phyloP scores from a whole-genome alignment of 2,797 vertebrate genomes.

The Melanotaenia trifasciata region DNA sequence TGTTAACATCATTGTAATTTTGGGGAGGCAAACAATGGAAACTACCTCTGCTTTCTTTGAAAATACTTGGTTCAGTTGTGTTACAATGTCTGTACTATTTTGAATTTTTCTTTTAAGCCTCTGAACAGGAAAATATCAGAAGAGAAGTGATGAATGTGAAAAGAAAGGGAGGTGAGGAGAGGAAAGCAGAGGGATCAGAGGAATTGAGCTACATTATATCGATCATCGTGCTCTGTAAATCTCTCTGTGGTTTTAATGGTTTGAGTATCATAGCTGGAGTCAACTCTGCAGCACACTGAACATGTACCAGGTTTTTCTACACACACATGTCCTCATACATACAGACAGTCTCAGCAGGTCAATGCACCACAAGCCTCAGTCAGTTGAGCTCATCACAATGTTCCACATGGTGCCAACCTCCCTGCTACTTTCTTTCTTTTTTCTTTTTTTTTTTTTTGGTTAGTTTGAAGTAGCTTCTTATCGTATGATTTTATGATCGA shows the following conservation, averaged over 20 bases:
- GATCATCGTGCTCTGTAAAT: constrained; percentile 59
- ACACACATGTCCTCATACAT: constrained; percentile 13
- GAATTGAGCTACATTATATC: constrained; percentile 43
- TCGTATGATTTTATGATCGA: background rate
- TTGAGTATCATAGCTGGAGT: constrained; percentile 65
- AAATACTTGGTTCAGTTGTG: too few relatives aligned
- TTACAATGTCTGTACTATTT: background rate
- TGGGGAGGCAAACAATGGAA: too few relatives aligned
- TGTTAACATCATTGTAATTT: too few relatives aligned
- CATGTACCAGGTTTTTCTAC: constrained; percentile 19
- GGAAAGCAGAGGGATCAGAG: constrained; percentile 39
- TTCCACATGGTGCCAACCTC: constrained; percentile 35
- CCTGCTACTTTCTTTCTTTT: background rate
- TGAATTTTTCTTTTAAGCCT: background rate
- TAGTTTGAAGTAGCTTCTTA: background rate
- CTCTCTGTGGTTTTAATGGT: constrained; percentile 65
- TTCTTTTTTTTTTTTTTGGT: too few relatives aligned
- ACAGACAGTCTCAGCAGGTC: constrained; percentile 29
- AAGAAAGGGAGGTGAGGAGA: constrained; percentile 11
- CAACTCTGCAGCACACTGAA: constrained; percentile 39
- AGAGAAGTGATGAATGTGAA: background rate
- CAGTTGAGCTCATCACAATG: constrained; percentile 41
- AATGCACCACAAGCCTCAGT: constrained; percentile 27
- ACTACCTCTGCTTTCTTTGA: too few relatives aligned
- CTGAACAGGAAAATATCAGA: background rate